Base-by-base conservation (phyloP, 2,888 invertebrate genomes). In the Zhengitettix transpicula region DNA sequence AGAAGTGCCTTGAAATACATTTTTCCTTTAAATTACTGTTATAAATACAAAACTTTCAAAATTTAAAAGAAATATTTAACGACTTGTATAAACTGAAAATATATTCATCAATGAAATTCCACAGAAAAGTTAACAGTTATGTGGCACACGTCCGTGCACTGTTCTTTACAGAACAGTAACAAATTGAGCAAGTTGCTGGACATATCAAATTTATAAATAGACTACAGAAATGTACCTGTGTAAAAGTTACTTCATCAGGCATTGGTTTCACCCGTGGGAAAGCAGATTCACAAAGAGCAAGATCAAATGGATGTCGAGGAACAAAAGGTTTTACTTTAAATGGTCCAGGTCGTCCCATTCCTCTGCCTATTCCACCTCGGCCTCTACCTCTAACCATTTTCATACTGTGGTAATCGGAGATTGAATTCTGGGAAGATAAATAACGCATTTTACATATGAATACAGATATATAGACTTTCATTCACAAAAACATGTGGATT, bases 231-330 rank as follows among this genome's bases (percentile, higher is more conserved):
- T 65, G 67, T 75, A 86, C 87, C 76, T 87, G 83, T 16, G 92
- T 91, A 51, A 95, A 81, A 0, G 84, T 81, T 3, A 88, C 80
- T 71, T 97, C 97, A 68, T 96, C 96, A 0, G 86, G 79, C 0
- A 81, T 81, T 0, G 91, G 82, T 66, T 85, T 84, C 14, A 90
- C 89, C 66, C 89, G 79, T 0, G 93, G 94, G 70, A 97, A 97
- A 1, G 87, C 84, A 52, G 86, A 84, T 71, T 96, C 96, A 62
- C 93, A 93, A 42, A 92, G 75, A 1, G 89, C 85, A 61, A 91
- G 76, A 71, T 94, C 94, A 68, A 94, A 93, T 0, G 92, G 92
- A 67, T 91, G 89, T 42, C 89, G 77, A 0, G 84, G 84, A 54
- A 84, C 73, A 67, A 82, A 84, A 56, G 79, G 77, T 67, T 80